Evolutionary conservation across 2,888 invertebrate species (phyloP), one percentile per base, ranked within the genome.

Genomic region (Eristalinus sepulchralis): DNA sequence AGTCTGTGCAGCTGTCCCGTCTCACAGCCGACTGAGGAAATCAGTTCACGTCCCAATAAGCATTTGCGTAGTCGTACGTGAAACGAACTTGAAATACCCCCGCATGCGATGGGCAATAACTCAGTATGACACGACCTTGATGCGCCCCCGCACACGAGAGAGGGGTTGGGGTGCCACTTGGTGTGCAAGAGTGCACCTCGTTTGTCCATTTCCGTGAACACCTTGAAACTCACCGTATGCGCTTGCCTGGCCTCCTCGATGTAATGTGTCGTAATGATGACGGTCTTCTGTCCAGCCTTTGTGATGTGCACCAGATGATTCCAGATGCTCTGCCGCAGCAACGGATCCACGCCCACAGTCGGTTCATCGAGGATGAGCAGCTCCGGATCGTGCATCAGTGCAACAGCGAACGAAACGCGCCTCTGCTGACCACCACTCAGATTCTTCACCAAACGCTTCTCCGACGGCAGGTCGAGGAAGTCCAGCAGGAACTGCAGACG

Each of bases 231-330:
- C 93, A 97, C 97, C 91, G 96, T 95, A 91, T 97, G 97, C 84
- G 97, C 97, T 93, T 97, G 97, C 89, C 97, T 93, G 22, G 98
- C 98, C 93, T 98, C 98, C 92, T 98, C 98, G 85, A 98, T 98
- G 91, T 98, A 98, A 95, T 98, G 97, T 91, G 98, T 97, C 88
- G 97, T 97, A 86, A 97, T 96, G 89, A 97, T 97, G 89, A 98
- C 98, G 22, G 98, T 98, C 93, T 97, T 98, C 92, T 97, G 96
- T 53, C 97, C 96, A 88, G 96, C 96, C 93, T 96, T 96, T 89
- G 98, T 97, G 91, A 98, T 97, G 91, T 97, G 95, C 81, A 98
- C 96, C 91, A 98, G 94, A 91, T 98, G 97, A 90, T 97, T 97
- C 98, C 98, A 98, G 92, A 98, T 98, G 92, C 97, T 97, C 93